Percentiles rank a stretch among this genome's conserved stretches.
These are phyloP conservation scores for Cryptocephalus primarius DNA, from an alignment of 2,888 invertebrate species.

Conservation along the genomic window DNA sequence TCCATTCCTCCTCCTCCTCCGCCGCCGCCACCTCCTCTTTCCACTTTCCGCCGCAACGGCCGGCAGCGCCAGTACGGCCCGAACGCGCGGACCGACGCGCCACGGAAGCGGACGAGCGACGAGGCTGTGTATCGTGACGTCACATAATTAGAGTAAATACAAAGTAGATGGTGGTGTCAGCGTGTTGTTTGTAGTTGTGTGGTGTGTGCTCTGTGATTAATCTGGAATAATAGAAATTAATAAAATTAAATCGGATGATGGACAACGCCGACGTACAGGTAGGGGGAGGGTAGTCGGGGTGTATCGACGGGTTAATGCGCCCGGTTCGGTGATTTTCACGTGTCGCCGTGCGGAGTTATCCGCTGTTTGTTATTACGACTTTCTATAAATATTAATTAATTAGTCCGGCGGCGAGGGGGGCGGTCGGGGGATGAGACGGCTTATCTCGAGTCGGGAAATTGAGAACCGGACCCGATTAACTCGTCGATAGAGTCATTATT, in stretches of 20 bases:
- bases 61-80: no score
- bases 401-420: neutral
- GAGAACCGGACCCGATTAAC: no score
- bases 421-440: no score
- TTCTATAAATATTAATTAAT: slow-evolving; percentile 21
- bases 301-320: slow-evolving; percentile 15
- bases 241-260: slow-evolving; percentile 18
- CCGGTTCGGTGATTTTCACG: slow-evolving; percentile 8
- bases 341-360: slow-evolving; percentile 18
- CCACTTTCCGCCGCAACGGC: no score
- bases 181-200: slow-evolving; percentile 40
- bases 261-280: slow-evolving; percentile 39
- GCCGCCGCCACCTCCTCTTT: slow-evolving; percentile 1
- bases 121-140: slow-evolving; percentile 48
- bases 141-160: slow-evolving; percentile 61
- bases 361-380: slow-evolving; percentile 24
- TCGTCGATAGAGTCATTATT: no score
- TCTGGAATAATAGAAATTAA: slow-evolving; percentile 25
- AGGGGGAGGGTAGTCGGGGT: no score
- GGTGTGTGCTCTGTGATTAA: slow-evolving; percentile 33
- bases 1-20: neutral
- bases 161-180: slow-evolving; percentile 56
- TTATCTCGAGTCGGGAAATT: no score
- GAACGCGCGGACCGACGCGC: no score
- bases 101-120: no score